Conservation (phyloP, 2,113 vertebrate genomes). For the Petrocephalus microphthalmus region DNA sequence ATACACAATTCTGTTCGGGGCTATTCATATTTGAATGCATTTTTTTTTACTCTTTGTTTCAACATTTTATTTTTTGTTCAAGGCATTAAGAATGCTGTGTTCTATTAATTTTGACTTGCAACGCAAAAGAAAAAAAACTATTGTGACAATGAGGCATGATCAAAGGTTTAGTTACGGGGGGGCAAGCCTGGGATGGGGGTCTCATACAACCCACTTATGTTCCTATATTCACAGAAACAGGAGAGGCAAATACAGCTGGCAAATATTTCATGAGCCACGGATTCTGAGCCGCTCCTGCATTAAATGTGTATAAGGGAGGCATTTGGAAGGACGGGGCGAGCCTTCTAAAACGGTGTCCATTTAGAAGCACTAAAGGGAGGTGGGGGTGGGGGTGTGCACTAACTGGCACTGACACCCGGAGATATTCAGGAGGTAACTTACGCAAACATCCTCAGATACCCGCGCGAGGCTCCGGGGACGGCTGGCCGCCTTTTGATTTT, state of each 20-base stretch:
- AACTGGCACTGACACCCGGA: neutral
- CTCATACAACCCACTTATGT: neutral
- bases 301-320: neutral
- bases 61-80: neutral
- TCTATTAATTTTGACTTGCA: neutral
- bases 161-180: neutral
- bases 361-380: neutral
- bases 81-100: neutral
- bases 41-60: neutral
- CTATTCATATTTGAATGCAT: neutral
- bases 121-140: neutral
- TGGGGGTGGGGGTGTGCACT: neutral
- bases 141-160: neutral
- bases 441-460: neutral
- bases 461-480: neutral
- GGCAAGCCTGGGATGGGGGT: neutral
- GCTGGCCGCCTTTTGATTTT: neutral
- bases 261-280: constrained; percentile 9
- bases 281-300: neutral
- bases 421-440: neutral
- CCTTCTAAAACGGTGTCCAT: neutral
- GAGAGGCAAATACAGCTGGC: neutral
- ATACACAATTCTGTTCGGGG: neutral
- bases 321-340: neutral
- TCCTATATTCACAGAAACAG: neutral